Evolutionary conservation across 2,888 invertebrate genomes (phyloP).

Genomic region (Eupsilia transversa): DNA sequence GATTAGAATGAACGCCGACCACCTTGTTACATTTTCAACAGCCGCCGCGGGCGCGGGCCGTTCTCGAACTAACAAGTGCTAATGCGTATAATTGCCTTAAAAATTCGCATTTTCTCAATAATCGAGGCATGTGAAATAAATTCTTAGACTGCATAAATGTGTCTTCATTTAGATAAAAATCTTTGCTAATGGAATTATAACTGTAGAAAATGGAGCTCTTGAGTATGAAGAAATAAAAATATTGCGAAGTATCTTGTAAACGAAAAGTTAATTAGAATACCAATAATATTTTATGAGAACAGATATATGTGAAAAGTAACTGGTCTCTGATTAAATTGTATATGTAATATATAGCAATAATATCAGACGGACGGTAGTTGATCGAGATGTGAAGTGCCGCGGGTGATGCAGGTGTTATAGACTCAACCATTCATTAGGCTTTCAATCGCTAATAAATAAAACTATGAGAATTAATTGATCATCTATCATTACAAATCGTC

Average conservation of each 20-base stretch:
- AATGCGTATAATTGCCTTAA: slow-evolving; percentile 46
- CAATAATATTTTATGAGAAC: slow-evolving; percentile 65
- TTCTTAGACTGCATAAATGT: slow-evolving; percentile 38
- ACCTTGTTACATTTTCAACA: slow-evolving; percentile 80
- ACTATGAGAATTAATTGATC: slow-evolving; percentile 8
- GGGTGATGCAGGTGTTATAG: slow-evolving; percentile 31
- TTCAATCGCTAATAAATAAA: slow-evolving; percentile 10
- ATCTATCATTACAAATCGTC: neutral
- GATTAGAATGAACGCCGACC: slow-evolving; percentile 76
- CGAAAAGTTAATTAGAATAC: slow-evolving; percentile 62
- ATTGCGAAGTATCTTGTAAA: slow-evolving; percentile 61
- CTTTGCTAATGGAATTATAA: slow-evolving; percentile 45
- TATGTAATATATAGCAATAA: slow-evolving; percentile 26
- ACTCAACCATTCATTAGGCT: slow-evolving; percentile 9
- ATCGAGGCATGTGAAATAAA: slow-evolving; percentile 31
- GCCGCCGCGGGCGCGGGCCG: slow-evolving; percentile 64
- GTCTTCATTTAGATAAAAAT: slow-evolving; percentile 45
- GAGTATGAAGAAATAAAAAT: slow-evolving; percentile 52
- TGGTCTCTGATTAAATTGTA: slow-evolving; percentile 38
- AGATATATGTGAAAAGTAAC: slow-evolving; percentile 53
- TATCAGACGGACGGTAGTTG: neutral
- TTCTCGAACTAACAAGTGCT: slow-evolving; percentile 37
- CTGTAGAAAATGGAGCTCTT: slow-evolving; percentile 46
- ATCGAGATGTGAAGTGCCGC: slow-evolving; percentile 17
- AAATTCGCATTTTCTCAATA: slow-evolving; percentile 52